phyloP scores from a whole-genome alignment of 2,888 invertebrate species.

The Frankliniella fusca region DNA sequence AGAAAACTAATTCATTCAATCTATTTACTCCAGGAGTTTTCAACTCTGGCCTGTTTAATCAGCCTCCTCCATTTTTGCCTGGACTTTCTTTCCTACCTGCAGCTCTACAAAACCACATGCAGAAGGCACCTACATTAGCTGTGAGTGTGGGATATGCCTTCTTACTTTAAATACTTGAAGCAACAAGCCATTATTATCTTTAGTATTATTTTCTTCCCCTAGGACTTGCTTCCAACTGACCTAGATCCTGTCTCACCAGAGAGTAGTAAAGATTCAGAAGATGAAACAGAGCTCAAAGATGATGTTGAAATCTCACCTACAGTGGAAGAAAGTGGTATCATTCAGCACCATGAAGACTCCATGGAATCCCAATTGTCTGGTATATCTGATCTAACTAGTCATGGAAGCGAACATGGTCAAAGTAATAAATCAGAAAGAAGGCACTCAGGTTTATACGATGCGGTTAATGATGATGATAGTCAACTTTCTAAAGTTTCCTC shows the following conservation, averaged over 20 bases:
- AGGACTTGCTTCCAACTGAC: conserved; percentile 65
- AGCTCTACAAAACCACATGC: conserved; percentile 4
- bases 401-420: conserved; percentile 47
- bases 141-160: neutral
- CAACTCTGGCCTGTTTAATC: neutral
- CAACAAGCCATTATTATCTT: neutral
- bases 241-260: conserved; percentile 78
- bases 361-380: conserved; percentile 58
- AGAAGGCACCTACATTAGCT: neutral
- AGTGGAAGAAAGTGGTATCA: conserved; percentile 47
- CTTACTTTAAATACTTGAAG: neutral
- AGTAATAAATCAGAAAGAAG: neutral
- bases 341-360: conserved; percentile 53
- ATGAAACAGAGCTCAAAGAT: conserved; percentile 42
- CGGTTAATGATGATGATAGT: conserved; percentile 58
- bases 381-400: conserved; percentile 55
- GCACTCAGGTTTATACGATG: conserved; percentile 44
- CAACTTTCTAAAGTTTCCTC: conserved; percentile 60
- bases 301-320: conserved; percentile 41
- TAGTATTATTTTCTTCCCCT: conserved; percentile 39
- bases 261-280: conserved; percentile 56
- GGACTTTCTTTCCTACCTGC: neutral
- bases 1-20: too few species aligned
- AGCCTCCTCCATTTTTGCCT: neutral
- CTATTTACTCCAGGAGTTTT: neutral